These are phyloP conservation scores for Probaryconus sp. DNA, from an alignment of 1,140 invertebrate species.

Conservation along the genomic window DNA sequence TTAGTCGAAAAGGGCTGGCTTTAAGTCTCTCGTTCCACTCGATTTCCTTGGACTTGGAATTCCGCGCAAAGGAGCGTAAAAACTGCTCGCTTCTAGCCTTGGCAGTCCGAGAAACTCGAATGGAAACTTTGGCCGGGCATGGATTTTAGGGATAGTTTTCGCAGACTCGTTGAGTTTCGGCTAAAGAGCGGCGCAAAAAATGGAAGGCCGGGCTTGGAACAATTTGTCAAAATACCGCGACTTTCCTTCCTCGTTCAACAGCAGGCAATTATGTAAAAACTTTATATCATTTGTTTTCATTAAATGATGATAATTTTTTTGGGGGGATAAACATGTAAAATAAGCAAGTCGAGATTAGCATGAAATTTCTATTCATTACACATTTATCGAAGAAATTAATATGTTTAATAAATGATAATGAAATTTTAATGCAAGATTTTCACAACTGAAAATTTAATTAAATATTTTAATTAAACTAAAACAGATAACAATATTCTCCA, in stretches of 20 bases:
- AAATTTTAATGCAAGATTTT: too few relatives aligned
- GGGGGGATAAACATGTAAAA: too few relatives aligned
- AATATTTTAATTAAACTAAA: too few relatives aligned
- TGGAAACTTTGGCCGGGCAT: conserved; percentile 55
- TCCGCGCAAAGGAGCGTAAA: conserved; percentile 52
- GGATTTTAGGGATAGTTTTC: conserved; percentile 51
- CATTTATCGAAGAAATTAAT: too few relatives aligned
- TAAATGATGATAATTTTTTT: neutral
- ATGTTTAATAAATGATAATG: too few relatives aligned
- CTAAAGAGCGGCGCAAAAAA: neutral
- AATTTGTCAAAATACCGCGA: conserved; percentile 67
- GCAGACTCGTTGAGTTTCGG: conserved; percentile 3
- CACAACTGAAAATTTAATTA: too few relatives aligned
- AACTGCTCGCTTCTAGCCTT: conserved; percentile 51
- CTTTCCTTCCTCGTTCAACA: too few relatives aligned
- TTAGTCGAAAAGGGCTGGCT: neutral
- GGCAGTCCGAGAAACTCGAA: conserved; percentile 55
- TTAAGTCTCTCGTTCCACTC: conserved; percentile 63
- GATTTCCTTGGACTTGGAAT: conserved; percentile 65
- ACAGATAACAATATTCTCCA: too few relatives aligned
- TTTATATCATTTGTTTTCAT: neutral
- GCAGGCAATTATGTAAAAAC: neutral
- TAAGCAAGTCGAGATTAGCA: neutral
- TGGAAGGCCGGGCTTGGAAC: conserved; percentile 4
- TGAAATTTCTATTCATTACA: neutral